Evolutionary conservation across 2,797 vertebrate genomes (phyloP), one percentile per base, ranked within the genome.

Genomic region (Oophaga sylvatica): DNA sequence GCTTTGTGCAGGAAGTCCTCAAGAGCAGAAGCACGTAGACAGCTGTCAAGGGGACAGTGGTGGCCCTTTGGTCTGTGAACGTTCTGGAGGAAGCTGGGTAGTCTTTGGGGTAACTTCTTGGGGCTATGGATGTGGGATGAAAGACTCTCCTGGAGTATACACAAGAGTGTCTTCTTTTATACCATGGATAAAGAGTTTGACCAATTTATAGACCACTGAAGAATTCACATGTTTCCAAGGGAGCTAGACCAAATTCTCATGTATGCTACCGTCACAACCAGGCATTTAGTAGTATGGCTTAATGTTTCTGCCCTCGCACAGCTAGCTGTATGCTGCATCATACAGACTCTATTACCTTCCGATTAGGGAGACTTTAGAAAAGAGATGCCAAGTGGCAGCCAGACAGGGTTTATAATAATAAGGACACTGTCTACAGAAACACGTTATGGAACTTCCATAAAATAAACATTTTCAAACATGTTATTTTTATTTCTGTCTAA

Each of bases 31-130:
- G 29, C 96, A 94, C 0, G 97, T 97, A 87, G 98, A 99, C 91
- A 99, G 97, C 93, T 99, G 98, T 90, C 97, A 98, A 6, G 98
- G 98, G 4, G 98, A 99, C 94, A 99, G 98, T 0, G 98, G 98
- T 0, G 98, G 98, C 11, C 98, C 98, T 0, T 91, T 99, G 88
- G 95, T 98, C 94, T 99, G 98, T 2, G 95, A 98, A 91, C 94
- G 96, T 8, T 92, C 94, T 0, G 96, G 95, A 53, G 95, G 95
- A 65, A 93, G 94, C 65, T 99, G 98, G 98, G 97, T 96, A 13
- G 96, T 99, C n/a, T 99, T 96, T 0, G 98, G 98, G 3, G 97
- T 99, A 81, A 99, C 98, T 0, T 99, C 98, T 80, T 99, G 98
- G 98, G 98, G 98, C 79, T 96, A 99, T 0, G 97, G 97, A 48